phyloP scores from a whole-genome alignment of 2,888 invertebrate genomes.

The Brenthis ino region DNA sequence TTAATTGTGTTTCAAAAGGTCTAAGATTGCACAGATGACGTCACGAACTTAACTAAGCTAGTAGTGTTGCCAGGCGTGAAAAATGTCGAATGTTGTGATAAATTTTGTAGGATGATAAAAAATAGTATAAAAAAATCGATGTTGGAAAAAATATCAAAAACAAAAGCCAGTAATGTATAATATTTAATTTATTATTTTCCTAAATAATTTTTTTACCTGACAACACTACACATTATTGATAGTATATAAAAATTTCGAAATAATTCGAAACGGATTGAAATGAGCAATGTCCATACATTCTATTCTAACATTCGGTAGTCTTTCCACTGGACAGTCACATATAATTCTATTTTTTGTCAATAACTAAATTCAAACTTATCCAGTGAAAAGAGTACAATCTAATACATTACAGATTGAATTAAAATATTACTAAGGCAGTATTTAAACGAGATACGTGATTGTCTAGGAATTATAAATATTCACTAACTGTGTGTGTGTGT shows the following conservation, averaged over 20 bases:
- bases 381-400: constrained; percentile 25
- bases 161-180: not conserved
- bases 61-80: constrained; percentile 11
- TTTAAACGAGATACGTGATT: constrained; percentile 30
- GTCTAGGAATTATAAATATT: constrained; percentile 7
- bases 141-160: not conserved
- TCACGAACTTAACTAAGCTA: constrained; percentile 25
- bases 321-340: constrained; percentile 25
- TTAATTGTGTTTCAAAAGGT: constrained; percentile 9
- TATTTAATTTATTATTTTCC: not conserved
- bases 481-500: not conserved
- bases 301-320: constrained; percentile 19
- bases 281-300: constrained; percentile 34
- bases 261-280: constrained; percentile 28
- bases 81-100: not conserved
- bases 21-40: constrained; percentile 31
- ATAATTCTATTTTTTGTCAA: constrained; percentile 27
- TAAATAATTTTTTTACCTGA: not conserved
- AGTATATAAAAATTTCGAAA: constrained; percentile 19
- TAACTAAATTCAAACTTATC: constrained; percentile 21
- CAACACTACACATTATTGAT: constrained; percentile 12
- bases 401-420: constrained; percentile 29
- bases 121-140: not conserved
- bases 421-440: constrained; percentile 38
- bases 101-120: not conserved